A percentile compares a stretch with the other conserved stretches of the same genome.
Evolutionary conservation across 2,888 invertebrate species (phyloP).

Genomic region (Yponomeuta evonymella): DNA sequence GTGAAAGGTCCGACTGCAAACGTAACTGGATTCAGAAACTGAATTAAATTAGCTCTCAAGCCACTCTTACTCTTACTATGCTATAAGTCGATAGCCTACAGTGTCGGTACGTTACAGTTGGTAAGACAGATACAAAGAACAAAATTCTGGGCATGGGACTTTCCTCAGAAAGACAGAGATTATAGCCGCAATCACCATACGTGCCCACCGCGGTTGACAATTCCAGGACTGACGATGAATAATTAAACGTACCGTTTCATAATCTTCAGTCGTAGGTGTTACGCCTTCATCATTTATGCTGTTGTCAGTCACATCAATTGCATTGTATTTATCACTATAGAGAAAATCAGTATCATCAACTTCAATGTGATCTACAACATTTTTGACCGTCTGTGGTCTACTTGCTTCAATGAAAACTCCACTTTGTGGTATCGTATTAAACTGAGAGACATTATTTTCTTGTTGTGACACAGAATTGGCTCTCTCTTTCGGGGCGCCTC

Average conservation of each 20-base stretch:
- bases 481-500: not conserved
- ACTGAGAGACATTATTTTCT: not conserved
- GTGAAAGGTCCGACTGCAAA: too few species aligned
- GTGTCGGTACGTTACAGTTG: too few species aligned
- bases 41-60: too few species aligned
- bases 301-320: not conserved
- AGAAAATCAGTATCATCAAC: not conserved
- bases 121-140: too few species aligned
- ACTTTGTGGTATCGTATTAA: not conserved
- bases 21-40: too few species aligned
- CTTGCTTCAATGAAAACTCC: not conserved
- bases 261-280: conserved; percentile 24
- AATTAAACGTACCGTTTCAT: conserved; percentile 25
- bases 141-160: too few species aligned
- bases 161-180: too few species aligned
- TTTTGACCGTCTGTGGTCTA: not conserved
- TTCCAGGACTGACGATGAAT: too few species aligned
- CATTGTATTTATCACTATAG: not conserved
- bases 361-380: not conserved
- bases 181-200: too few species aligned
- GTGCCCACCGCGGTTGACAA: too few species aligned
- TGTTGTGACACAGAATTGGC: not conserved
- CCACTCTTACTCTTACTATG: too few species aligned
- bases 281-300: conserved; percentile 14
- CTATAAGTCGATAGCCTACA: too few species aligned